phyloP scores from a whole-genome alignment of 2,888 invertebrate genomes.

The Tuta absoluta region DNA sequence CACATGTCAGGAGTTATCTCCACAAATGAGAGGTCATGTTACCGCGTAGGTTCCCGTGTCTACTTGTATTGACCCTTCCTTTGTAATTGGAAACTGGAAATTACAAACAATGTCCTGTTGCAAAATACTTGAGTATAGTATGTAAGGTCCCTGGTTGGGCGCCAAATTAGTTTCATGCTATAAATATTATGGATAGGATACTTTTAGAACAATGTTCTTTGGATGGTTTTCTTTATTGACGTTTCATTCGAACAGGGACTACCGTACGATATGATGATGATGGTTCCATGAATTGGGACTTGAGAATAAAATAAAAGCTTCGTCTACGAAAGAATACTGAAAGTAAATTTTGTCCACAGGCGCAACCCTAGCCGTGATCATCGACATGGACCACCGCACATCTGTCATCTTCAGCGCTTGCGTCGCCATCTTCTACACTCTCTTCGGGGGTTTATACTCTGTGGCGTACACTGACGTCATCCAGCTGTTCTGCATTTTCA shows the following conservation, averaged over 20 bases:
- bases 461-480: constrained; percentile 99
- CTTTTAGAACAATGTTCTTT: no score
- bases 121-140: background rate
- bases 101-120: background rate
- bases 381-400: constrained; percentile 95
- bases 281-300: background rate
- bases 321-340: background rate
- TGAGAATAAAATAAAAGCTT: background rate
- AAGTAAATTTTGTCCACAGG: constrained; percentile 75
- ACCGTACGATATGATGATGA: no score
- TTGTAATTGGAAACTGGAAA: background rate
- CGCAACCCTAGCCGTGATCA: constrained; percentile 97
- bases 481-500: constrained; percentile 98
- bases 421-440: constrained; percentile 98
- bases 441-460: constrained; percentile 98
- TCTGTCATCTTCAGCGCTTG: constrained; percentile 97
- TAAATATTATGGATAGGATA: no score
- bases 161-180: background rate
- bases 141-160: background rate
- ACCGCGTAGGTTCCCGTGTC: background rate
- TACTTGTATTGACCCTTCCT: background rate
- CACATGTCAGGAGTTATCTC: background rate
- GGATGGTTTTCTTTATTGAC: no score
- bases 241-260: no score
- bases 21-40: constrained; percentile 11